Base-by-base conservation (phyloP, 2,888 invertebrate genomes). In the Myopa tessellatipennis region DNA sequence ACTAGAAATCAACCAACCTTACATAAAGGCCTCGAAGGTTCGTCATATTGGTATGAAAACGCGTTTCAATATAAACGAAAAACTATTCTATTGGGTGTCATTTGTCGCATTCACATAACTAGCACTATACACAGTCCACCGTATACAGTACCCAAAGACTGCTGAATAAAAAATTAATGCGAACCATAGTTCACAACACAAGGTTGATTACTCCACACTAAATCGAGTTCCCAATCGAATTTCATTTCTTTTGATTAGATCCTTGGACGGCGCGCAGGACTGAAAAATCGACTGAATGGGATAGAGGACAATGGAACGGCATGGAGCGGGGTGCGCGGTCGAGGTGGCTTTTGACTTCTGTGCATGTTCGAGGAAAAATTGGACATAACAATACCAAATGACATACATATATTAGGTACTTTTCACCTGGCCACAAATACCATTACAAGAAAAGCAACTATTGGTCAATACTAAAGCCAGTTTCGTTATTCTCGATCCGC, bases 41-140 rank as follows among this genome's bases (percentile, higher is more conserved):
- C 7, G 68, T 12, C 40, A 3, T 18, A 45, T 40, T 8, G 5
- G 38, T 38, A 26, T 10, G 26, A 63, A 18, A 74, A 74, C 63
- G 50, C 18, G n/a, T 40, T 69, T 75, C 75, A 60, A 58, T 55
- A 45, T 14, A 34, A 38, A 74, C 65, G 74, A 65, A 74, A 74
- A 65, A 65, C 74, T 65, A 74, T 74, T 74, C 74, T 74, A 74
- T 74, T 74, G 74, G 74, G 74, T 74, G 65, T 65, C 63, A 74
- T 74, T 74, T 74, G 52, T 65, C 50, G 50, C 74, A 65, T 26
- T 65, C n/a, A 55, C n/a, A 55, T 55, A 55, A n/a, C 14, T 45
- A 5, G 6, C 63, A 63, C 36, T 38, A n/a, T 67, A 55, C 10
- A 55, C 55, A 55, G 55, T 55, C 55, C 16, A n/a, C 16, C 26